Conservation (phyloP, 2,797 vertebrate species). For the Alosa sapidissima region DNA sequence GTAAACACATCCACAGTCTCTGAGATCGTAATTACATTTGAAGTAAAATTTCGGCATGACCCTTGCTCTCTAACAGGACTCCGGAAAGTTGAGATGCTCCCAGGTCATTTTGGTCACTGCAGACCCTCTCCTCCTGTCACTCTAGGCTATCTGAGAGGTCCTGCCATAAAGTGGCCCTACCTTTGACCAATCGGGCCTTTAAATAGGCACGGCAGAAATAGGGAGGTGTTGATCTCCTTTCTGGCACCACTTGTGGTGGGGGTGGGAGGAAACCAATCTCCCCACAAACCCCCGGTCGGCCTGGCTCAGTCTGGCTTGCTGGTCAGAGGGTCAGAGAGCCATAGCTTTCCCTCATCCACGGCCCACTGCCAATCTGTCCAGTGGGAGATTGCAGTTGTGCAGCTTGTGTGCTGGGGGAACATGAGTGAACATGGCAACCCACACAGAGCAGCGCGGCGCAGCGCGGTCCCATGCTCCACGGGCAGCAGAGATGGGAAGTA, state of each 20-base stretch:
- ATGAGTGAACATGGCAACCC: conserved; percentile 31
- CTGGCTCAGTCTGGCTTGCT: conserved; percentile 31
- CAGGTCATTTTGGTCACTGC: conserved; percentile 46
- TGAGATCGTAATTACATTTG: not conserved
- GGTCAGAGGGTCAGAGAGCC: conserved; percentile 49
- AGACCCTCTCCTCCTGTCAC: conserved; percentile 38
- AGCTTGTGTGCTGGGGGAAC: conserved; percentile 29
- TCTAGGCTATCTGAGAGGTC: conserved; percentile 61
- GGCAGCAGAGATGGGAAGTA: not conserved
- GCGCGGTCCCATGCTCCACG: conserved; percentile 5
- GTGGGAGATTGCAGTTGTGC: not conserved
- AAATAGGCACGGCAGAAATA: conserved; percentile 62
- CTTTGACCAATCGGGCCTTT: conserved; percentile 57
- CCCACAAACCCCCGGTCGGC: conserved; percentile 1
- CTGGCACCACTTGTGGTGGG: conserved; percentile 37
- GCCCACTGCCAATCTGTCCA: not conserved
- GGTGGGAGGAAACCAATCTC: conserved; percentile 48
- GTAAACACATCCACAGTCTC: not conserved
- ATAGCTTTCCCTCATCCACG: conserved; percentile 24
- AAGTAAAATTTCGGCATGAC: not conserved
- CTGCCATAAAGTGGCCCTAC: conserved; percentile 62
- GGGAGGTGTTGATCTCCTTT: conserved; percentile 47
- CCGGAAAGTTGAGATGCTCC: conserved; percentile 33
- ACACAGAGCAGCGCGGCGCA: not conserved
- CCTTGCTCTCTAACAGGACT: not conserved